Percentiles rank a stretch among this genome's conserved stretches.
Evolutionary conservation across 2,113 vertebrate genomes (phyloP).

Genomic region (Eubucco bourcierii): DNA sequence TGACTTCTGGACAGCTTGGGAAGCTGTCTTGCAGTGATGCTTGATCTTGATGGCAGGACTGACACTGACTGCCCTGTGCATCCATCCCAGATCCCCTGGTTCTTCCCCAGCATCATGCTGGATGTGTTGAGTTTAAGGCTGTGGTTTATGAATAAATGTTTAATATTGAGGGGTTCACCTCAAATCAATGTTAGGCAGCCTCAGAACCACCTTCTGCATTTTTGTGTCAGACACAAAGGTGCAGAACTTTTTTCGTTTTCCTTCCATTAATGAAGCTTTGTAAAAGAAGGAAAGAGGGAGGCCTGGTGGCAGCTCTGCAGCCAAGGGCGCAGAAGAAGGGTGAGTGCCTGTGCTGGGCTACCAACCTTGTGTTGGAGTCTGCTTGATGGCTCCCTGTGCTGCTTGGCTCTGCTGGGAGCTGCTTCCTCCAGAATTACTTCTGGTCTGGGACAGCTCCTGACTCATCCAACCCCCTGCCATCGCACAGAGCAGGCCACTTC

Average conservation of each 20-base stretch:
- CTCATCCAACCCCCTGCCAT: not conserved
- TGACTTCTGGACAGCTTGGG: accelerated
- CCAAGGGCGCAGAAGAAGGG: not conserved
- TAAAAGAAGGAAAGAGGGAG: not conserved
- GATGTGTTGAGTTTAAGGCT: not conserved
- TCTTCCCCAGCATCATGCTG: not conserved
- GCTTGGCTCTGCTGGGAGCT: not conserved
- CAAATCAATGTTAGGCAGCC: accelerated
- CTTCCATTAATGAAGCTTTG: not conserved
- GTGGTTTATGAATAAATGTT: accelerated
- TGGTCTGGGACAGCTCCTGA: not conserved
- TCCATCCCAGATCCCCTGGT: not conserved
- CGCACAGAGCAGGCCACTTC: not conserved
- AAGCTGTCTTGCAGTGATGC: accelerated
- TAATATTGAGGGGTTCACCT: not conserved
- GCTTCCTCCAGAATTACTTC: not conserved
- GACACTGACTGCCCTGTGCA: not conserved
- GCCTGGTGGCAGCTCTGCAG: not conserved
- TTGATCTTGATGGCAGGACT: not conserved
- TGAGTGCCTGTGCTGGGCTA: not conserved
- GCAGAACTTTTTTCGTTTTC: not conserved
- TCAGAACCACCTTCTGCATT: not conserved
- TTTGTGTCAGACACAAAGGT: not conserved
- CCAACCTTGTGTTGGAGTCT: not conserved
- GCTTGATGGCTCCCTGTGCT: not conserved